A percentile compares a stretch with the other conserved stretches of the same genome.
phyloP scores from a whole-genome alignment of 2,888 invertebrate species.

The Caenorhabditis sp. region DNA sequence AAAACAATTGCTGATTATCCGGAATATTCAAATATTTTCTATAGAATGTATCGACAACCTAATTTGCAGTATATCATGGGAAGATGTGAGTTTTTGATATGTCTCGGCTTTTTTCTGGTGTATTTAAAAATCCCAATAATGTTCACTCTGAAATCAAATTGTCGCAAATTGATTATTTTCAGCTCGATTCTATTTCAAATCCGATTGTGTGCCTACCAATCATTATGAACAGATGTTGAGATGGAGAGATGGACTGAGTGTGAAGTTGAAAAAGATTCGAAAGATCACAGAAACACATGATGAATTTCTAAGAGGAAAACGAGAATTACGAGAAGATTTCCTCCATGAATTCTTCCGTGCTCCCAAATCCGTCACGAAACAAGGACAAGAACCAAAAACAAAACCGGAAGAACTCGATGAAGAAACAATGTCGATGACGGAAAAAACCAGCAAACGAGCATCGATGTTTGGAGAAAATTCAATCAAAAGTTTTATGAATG shows the following conservation, averaged over 20 bases:
- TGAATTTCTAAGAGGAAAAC: constrained; percentile 21
- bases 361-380: constrained; percentile 11
- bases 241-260: constrained; percentile 24
- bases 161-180: neutral
- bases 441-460: constrained; percentile 29
- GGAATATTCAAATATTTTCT: constrained; percentile 35
- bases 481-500: constrained; percentile 7
- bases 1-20: constrained; percentile 18
- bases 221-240: constrained; percentile 32
- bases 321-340: constrained; percentile 8
- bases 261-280: constrained; percentile 15
- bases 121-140: too few species aligned
- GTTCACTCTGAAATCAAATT: too few species aligned
- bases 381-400: neutral
- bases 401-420: constrained; percentile 17
- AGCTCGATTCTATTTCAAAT: constrained; percentile 10
- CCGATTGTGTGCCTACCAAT: constrained; percentile 30
- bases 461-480: constrained; percentile 23
- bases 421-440: constrained; percentile 27
- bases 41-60: constrained; percentile 37
- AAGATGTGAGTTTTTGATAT: constrained; percentile 8
- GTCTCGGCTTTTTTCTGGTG: too few species aligned
- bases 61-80: constrained; percentile 23
- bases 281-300: constrained; percentile 20
- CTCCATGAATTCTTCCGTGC: constrained; percentile 20